These are phyloP conservation scores for Neosalanx taihuensis DNA, from an alignment of 2,797 vertebrate genomes.

Conservation along the genomic window DNA sequence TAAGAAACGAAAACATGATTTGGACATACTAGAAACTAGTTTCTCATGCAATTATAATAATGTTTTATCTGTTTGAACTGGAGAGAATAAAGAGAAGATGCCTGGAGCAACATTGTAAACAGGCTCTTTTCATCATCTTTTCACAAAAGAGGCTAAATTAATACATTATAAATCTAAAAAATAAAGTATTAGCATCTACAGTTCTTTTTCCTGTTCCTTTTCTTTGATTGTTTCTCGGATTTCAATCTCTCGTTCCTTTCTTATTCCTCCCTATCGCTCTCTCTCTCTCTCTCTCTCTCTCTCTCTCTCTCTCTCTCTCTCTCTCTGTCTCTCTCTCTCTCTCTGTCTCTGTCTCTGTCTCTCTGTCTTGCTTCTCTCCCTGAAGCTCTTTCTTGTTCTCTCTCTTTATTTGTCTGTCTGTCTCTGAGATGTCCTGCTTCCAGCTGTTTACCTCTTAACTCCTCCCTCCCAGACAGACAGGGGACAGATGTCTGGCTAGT, in stretches of 20 bases:
- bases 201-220: neutral
- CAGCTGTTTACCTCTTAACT: neutral
- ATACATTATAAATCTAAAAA: no score
- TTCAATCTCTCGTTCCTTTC: neutral
- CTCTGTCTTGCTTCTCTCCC: slow-evolving; percentile 1
- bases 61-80: no score
- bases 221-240: neutral
- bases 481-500: neutral
- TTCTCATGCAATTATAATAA: no score
- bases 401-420: no score
- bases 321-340: slow-evolving; percentile 1
- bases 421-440: neutral
- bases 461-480: neutral
- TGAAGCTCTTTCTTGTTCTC: neutral
- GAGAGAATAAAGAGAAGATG: no score
- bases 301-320: slow-evolving; percentile 15
- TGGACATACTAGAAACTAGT: no score
- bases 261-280: neutral
- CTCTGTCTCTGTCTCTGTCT: neutral
- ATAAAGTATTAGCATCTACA: no score
- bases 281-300: neutral
- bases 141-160: no score
- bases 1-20: no score
- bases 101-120: no score
- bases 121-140: no score